Evolutionary conservation across 2,888 invertebrate species (phyloP), one percentile per base, ranked within the genome.

Genomic region (Tryphoninae sp.): DNA sequence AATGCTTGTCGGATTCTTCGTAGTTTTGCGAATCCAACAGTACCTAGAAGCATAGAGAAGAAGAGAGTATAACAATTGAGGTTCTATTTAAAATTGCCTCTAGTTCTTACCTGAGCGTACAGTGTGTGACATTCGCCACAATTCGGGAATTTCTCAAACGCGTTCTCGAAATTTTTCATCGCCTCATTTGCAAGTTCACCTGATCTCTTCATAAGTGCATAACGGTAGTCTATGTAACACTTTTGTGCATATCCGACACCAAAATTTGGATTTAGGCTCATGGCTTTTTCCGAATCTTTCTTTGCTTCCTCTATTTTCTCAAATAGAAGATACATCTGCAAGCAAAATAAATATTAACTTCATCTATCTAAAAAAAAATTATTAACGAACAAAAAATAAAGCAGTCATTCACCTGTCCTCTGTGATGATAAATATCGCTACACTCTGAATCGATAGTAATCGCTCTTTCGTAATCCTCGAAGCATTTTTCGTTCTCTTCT

Each of bases 371-470:
- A 61, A 23, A 73, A 53, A 26, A 69, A 74, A 59, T 58, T 49
- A 40, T 0, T 26, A 78, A 55, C 19, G 13, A 51, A 61, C 26
- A 55, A 8, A 55, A 8, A 68, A 72, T 76, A 51, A 42, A 45
- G 4, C 1, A 23, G 64, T 58, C 9, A 64, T 65, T 82, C 85
- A 95, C 95, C 92, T 95, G 94, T 69, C 98, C 98, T 83, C 98
- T 93, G 89, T 99, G 98, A 91, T 98, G 97, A 92, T 96, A 98
- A 72, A 99, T 95, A 91, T 99, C 99, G 23, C 96, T 94, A 91
- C 96, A 97, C 45, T 95, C 93, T 0, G 97, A 95, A 87, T 97
- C 96, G 65, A 97, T 90, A 87, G 94, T 93, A 58, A 96, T 95
- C 45, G 98, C 98, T 85, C 91, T 92, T 16, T 95, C 94, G 92